These are phyloP conservation scores for Micronycteris hirsuta DNA, from an alignment of 2,113 vertebrate species.

Conservation along the genomic window DNA sequence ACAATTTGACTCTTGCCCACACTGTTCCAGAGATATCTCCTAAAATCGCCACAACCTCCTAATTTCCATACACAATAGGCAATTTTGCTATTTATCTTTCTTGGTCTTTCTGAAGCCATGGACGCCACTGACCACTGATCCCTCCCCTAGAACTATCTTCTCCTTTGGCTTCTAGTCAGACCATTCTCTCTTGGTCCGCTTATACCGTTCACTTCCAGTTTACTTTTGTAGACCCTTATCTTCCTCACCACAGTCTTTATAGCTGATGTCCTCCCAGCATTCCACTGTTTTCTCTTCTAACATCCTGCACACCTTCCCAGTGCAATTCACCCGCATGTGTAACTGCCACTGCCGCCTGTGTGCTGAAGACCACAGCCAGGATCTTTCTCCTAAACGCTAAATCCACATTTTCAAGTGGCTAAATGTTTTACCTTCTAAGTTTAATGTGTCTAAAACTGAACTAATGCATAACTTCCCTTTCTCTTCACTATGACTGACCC, in stretches of 20 bases:
- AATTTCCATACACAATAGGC: neutral
- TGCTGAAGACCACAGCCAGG: neutral
- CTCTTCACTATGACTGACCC: neutral
- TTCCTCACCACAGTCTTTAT: neutral
- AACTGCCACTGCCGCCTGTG: neutral
- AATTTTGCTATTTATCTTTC: neutral
- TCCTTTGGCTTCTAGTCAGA: neutral
- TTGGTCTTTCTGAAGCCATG: neutral
- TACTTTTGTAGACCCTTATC: neutral
- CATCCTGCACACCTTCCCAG: neutral
- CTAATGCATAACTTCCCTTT: neutral
- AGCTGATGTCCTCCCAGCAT: neutral
- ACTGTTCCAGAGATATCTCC: neutral
- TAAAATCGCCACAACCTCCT: neutral
- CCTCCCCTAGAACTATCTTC: neutral
- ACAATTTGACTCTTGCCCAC: neutral
- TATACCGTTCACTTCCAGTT: neutral
- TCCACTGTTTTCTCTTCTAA: neutral
- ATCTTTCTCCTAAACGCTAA: neutral
- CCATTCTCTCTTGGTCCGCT: neutral
- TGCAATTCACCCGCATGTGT: neutral
- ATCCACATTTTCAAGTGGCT: neutral
- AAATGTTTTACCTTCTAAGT: neutral
- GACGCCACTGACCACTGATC: neutral
- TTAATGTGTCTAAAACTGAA: neutral